These are phyloP conservation scores for Chrysolophus pictus DNA, from an alignment of 2,797 vertebrate genomes.

Conservation along the genomic window DNA sequence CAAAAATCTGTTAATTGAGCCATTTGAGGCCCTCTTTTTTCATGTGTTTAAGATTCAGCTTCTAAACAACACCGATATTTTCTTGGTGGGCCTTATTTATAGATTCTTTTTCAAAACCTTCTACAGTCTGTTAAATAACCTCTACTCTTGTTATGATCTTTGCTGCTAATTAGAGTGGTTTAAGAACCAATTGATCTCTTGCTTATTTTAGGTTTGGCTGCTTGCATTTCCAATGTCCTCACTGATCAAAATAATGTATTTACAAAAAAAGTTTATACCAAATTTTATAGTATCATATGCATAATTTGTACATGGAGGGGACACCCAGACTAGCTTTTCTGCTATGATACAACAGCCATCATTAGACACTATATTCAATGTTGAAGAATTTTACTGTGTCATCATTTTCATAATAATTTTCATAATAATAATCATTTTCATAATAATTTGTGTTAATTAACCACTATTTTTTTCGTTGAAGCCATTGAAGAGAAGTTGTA, in stretches of 20 bases:
- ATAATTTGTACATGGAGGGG: too few relatives aligned
- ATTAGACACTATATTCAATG: not conserved
- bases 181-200: not conserved
- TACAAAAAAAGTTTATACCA: not conserved
- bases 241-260: not conserved
- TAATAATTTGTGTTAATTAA: not conserved
- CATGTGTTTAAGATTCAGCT: not conserved
- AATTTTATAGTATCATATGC: not conserved
- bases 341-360: not conserved
- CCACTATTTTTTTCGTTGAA: not conserved
- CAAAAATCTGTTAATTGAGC: not conserved
- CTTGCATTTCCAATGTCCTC: not conserved
- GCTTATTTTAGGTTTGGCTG: not conserved
- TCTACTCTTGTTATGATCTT: not conserved
- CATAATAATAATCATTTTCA: not conserved
- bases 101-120: not conserved
- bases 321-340: not conserved
- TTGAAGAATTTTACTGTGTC: not conserved
- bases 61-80: not conserved
- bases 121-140: not conserved
- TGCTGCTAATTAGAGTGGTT: not conserved
- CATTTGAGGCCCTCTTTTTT: not conserved
- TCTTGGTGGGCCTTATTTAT: not conserved
- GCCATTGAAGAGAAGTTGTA: not conserved
- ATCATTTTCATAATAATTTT: not conserved